phyloP scores from a whole-genome alignment of 1,140 invertebrate species.

The Plodia interpunctella region DNA sequence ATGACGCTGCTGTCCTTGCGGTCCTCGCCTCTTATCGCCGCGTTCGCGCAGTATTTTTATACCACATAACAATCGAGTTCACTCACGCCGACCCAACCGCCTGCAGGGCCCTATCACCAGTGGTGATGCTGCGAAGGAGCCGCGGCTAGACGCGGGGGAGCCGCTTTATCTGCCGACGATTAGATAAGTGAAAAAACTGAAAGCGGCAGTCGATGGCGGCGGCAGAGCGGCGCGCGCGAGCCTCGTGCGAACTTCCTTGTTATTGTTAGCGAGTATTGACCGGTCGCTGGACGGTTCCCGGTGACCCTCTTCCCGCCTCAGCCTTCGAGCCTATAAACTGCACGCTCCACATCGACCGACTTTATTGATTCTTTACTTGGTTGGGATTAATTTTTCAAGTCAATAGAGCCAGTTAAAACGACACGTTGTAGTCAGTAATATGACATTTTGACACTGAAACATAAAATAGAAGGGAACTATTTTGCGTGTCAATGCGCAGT shows the following conservation, averaged over 20 bases:
- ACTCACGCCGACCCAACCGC: background rate
- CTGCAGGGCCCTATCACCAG: background rate
- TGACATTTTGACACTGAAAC: background rate
- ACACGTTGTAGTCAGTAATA: no score
- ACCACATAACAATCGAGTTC: slow-evolving; percentile 20
- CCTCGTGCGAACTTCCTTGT: slow-evolving; percentile 37
- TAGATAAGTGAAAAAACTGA: slow-evolving; percentile 59
- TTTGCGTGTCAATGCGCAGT: background rate
- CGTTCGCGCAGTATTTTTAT: slow-evolving; percentile 25
- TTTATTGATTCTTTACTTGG: no score
- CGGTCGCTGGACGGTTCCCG: slow-evolving; percentile 25
- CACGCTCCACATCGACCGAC: slow-evolving; percentile 8
- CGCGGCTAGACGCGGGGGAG: slow-evolving; percentile 31
- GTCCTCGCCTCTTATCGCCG: slow-evolving; percentile 18
- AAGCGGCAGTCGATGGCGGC: slow-evolving; percentile 41
- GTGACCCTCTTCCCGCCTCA: slow-evolving; percentile 16
- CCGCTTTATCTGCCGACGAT: slow-evolving; percentile 50
- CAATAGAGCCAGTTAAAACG: background rate
- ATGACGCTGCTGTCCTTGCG: background rate
- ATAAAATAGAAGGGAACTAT: background rate
- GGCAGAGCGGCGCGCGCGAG: slow-evolving; percentile 22
- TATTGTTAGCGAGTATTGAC: slow-evolving; percentile 56
- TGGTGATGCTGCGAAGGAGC: slow-evolving; percentile 17
- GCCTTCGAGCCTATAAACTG: slow-evolving; percentile 3
- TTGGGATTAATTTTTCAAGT: no score